Base-by-base conservation (phyloP, 2,888 invertebrate species). In the Clitarchus hookeri region DNA sequence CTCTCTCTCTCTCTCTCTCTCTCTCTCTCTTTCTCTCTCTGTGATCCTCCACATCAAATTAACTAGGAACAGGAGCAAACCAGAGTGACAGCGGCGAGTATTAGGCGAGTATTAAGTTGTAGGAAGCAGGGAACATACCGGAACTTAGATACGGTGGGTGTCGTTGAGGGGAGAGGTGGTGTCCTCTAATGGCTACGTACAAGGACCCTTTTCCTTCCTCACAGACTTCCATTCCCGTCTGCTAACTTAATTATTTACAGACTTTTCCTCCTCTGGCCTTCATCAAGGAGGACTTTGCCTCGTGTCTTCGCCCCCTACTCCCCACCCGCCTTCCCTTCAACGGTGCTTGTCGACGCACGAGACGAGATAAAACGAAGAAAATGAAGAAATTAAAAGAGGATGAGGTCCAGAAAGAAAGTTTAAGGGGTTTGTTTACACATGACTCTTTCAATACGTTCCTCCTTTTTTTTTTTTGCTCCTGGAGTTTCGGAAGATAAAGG, bases 201-300 rank as follows among this genome's bases (percentile, higher is more conserved):
- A 65, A 65, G 65, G 65, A 65, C 65, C 65, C 65, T 65, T 65
- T 65, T 65, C 65, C 65, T 65, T 65, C 65, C 65, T 16, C 65
- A n/a, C 65, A 65, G 82, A 82, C 82, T 82, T 82, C 82, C 44
- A 82, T 44, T 44, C 82, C 44, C 27, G 82, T 82, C 44, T 82
- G 82, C 36, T 82, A 82, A 82, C 82, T 82, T 82, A 82, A 82
- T 82, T 82, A 82, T 82, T 82, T 82, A 82, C 36, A 82, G 82
- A 82, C 82, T 82, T 27, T 82, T 82, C 6, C 82, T 82, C 44
- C 82, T 82, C 82, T 82, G 82, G 82, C 8, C 82, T 82, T 82
- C 44, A 82, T 82, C 82, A 82, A 82, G 82, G 44, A 82, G 23
- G 36, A 36, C 82, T 82, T 65, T 27, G 82, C 27, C 16, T 23